Evolutionary conservation across 2,797 vertebrate species (phyloP).

Genomic region (Clarias pachynema): DNA sequence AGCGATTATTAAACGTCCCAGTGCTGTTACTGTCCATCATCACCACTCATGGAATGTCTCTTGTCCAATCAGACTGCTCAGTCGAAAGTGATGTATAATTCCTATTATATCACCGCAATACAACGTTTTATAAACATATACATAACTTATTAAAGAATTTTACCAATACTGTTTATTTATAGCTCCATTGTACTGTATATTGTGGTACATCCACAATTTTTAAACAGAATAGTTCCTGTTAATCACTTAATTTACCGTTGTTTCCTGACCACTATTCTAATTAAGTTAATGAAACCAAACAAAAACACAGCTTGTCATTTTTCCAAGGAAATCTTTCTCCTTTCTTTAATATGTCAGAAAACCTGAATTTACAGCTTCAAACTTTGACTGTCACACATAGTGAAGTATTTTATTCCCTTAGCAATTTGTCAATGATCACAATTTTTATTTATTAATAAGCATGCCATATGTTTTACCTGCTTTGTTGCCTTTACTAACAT

Average conservation of each 20-base stretch:
- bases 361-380: neutral
- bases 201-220: neutral
- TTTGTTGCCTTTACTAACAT: neutral
- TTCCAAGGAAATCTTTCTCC: neutral
- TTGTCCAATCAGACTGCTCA: no score
- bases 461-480: neutral
- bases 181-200: neutral
- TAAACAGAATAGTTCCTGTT: neutral
- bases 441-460: neutral
- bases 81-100: neutral
- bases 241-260: neutral
- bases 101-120: neutral
- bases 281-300: neutral
- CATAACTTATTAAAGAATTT: neutral
- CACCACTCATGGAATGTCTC: no score
- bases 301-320: neutral
- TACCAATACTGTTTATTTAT: neutral
- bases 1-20: no score
- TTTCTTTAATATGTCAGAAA: neutral
- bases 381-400: neutral
- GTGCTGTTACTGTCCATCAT: no score
- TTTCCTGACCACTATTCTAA: neutral
- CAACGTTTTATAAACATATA: neutral
- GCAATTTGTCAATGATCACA: neutral
- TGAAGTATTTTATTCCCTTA: neutral